Base-by-base conservation (phyloP, 2,888 invertebrate species). In the Galerucella pusilla region DNA sequence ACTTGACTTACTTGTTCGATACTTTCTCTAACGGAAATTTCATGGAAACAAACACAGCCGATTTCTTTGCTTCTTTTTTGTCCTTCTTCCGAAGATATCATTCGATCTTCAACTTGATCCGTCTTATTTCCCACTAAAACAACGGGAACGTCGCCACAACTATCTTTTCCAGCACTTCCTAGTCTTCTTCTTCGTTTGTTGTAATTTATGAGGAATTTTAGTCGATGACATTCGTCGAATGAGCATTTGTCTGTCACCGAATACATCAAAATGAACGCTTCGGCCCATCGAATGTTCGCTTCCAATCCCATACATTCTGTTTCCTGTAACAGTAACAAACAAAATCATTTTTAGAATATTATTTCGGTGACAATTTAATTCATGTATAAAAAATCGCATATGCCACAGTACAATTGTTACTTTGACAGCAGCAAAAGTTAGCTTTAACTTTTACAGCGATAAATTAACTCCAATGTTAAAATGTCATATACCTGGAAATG, bases 161-260 rank as follows among this genome's bases (percentile, higher is more conserved):
- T 88, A 76, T 93, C 93, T 91, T 92, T 89, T 65, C 77, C 76
- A 75, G 87, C 88, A 64, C 92, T 90, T 25, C 93, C 90, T 72
- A 94, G 88, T 81, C 93, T 90, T 74, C 93, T 90, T 79, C 93
- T 89, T 64, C 93, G 87, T 85, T 94, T 94, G 86, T 94, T 94
- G 87, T 94, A 94, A 86, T 94, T 94, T 80, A 94, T 94, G 77
- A 94, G 91, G 86, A 94, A 95, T 87, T 94, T 94, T 72, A 95
- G 90, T 0, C 94, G 91, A 84, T 94, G 94, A 87, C 94, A 94
- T 85, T 95, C 95, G 86, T 95, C 95, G 86, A 96, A 96, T 73
- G 95, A 96, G 85, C 96, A 95, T 86, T 95, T 94, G 87, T 96
- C 96, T 1, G 96, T 95, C 52, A 96, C 94, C 0, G 96, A 95